phyloP scores from a whole-genome alignment of 64 coral and sea anemone species.

The Montipora capricornis region DNA sequence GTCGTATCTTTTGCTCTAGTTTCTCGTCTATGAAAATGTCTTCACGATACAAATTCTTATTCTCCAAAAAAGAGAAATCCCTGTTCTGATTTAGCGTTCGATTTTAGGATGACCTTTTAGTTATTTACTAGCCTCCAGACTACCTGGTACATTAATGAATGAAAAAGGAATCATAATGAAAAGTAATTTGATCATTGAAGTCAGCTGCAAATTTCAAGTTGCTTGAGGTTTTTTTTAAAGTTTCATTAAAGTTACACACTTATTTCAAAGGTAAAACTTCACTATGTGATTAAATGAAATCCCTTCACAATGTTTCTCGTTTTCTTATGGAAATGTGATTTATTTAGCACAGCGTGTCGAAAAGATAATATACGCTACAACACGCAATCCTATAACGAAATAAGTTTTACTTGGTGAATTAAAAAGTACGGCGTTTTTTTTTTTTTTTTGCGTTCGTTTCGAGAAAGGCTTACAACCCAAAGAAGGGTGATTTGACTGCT shows the following conservation, averaged over 20 bases:
- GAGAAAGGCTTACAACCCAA: slow-evolving; percentile 9
- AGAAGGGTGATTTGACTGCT: slow-evolving; percentile 15
- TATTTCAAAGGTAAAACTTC: slow-evolving; percentile 33
- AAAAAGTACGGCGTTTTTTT: slow-evolving; percentile 17
- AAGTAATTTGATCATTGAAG: slow-evolving; percentile 21
- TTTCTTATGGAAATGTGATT: slow-evolving; percentile 47
- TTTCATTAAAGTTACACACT: slow-evolving; percentile 53
- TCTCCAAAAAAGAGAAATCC: neutral
- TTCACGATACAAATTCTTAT: neutral
- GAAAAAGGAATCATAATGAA: slow-evolving; percentile 15
- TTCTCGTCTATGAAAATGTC: neutral
- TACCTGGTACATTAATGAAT: slow-evolving; percentile 22
- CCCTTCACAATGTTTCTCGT: neutral
- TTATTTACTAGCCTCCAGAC: neutral
- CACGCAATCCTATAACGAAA: slow-evolving; percentile 4
- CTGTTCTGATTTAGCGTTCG: neutral
- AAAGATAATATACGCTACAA: neutral
- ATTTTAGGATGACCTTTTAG: neutral
- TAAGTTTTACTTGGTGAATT: too few species aligned
- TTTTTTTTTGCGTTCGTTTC: neutral
- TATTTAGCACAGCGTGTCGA: neutral
- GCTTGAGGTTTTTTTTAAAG: slow-evolving; percentile 19
- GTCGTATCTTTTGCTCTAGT: neutral
- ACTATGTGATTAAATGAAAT: slow-evolving; percentile 35
- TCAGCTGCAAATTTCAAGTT: slow-evolving; percentile 1